Evolutionary conservation across 1,140 invertebrate species (phyloP).

Genomic region (Caenorhabditis inopinata): DNA sequence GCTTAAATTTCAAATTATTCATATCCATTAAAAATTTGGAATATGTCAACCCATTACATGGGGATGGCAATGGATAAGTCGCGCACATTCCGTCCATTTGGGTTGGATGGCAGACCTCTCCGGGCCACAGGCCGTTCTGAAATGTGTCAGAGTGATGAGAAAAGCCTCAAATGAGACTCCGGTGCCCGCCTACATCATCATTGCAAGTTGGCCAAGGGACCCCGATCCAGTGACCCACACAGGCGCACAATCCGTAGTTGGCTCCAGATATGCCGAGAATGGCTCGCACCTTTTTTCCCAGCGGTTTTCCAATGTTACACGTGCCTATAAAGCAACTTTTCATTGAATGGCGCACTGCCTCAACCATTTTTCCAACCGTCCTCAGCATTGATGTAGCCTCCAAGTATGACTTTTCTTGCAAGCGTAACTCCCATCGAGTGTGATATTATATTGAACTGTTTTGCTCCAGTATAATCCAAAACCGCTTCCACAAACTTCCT

Average conservation of each 20-base stretch:
- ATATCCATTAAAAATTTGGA: conserved; percentile 7
- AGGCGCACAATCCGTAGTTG: conserved; percentile 24
- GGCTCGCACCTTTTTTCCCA: background rate
- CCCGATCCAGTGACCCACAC: background rate
- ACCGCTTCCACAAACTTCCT: conserved; percentile 25
- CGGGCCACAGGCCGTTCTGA: conserved; percentile 10
- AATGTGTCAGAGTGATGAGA: too few species aligned
- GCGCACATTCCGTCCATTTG: conserved; percentile 4
- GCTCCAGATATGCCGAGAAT: conserved; percentile 15
- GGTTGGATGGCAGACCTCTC: conserved; percentile 7
- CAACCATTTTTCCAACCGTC: background rate
- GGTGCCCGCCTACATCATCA: background rate
- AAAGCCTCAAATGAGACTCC: too few species aligned
- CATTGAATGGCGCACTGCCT: too few species aligned
- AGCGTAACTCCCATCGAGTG: conserved; percentile 36
- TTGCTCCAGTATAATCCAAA: conserved; percentile 5
- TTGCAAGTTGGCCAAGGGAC: conserved; percentile 23
- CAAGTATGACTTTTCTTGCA: conserved; percentile 1
- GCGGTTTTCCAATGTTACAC: conserved; percentile 24
- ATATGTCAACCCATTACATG: conserved; percentile 15
- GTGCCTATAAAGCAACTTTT: background rate
- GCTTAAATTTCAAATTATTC: background rate
- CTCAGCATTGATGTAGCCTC: conserved; percentile 25
- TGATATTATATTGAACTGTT: conserved; percentile 16
- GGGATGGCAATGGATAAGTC: background rate